Percentiles rank a stretch among this genome's conserved stretches.
phyloP scores from a whole-genome alignment of 1,140 invertebrate genomes.

The Zaprionus kolodkinae region DNA sequence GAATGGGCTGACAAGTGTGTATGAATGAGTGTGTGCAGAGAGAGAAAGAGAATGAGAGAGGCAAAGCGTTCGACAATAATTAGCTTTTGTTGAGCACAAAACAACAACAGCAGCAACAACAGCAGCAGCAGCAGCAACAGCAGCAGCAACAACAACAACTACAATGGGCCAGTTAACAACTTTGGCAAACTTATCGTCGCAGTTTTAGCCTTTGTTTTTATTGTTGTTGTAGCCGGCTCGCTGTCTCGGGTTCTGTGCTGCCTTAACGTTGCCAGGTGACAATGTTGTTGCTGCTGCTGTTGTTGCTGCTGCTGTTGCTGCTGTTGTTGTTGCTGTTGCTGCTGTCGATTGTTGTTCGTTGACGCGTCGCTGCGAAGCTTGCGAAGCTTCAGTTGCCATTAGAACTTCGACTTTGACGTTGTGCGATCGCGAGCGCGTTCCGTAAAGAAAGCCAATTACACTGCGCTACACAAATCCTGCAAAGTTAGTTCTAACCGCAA shows the following conservation, averaged over 20 bases:
- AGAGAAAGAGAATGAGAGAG: conserved; percentile 11
- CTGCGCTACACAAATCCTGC: conserved; percentile 61
- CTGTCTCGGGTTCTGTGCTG: conserved; percentile 38
- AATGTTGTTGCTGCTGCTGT: conserved; percentile 26
- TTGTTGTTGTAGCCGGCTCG: conserved; percentile 43
- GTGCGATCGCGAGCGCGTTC: conserved; percentile 67
- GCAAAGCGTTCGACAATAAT: conserved; percentile 38
- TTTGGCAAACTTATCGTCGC: conserved; percentile 52
- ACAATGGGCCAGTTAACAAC: conserved; percentile 42
- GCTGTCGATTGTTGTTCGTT: conserved; percentile 28
- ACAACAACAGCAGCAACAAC: conserved; percentile 22
- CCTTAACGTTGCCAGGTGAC: conserved; percentile 47
- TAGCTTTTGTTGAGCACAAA: conserved; percentile 53
- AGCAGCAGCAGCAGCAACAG: conserved; percentile 34
- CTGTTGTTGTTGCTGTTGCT: conserved; percentile 14
- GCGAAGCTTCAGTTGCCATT: conserved; percentile 74
- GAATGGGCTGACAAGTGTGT: background rate
- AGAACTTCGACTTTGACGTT: conserved; percentile 80
- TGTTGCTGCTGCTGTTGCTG: conserved; percentile 29
- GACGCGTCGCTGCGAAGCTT: conserved; percentile 60
- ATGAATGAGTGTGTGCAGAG: background rate
- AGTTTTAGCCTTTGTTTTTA: conserved; percentile 23
- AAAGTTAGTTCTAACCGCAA: conserved; percentile 43
- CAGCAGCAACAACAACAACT: conserved; percentile 30
- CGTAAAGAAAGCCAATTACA: conserved; percentile 55